Percentiles rank a stretch among this genome's conserved stretches.
phyloP scores from a whole-genome alignment of 2,888 invertebrate species.

The Noctua pronuba region DNA sequence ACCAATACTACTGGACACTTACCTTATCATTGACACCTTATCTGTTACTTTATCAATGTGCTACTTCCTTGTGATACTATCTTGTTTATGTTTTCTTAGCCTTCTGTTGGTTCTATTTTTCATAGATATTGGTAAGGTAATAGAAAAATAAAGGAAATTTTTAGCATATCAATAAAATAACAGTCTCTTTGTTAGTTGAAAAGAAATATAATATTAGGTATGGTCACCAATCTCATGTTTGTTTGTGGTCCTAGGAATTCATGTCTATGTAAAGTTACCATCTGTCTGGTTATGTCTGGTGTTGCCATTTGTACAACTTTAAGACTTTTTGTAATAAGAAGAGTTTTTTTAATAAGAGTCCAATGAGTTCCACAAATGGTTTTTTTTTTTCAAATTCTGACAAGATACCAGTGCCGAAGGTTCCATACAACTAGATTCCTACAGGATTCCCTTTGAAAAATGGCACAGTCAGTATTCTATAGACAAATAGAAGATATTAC shows the following conservation, averaged over 20 bases:
- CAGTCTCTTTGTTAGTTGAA: background rate
- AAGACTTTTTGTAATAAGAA: background rate
- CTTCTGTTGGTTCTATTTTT: background rate
- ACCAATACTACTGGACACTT: background rate
- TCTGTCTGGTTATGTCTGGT: background rate
- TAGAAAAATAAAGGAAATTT: background rate
- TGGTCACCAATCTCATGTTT: background rate
- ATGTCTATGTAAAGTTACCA: background rate
- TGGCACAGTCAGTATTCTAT: too few relatives aligned
- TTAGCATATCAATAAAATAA: background rate
- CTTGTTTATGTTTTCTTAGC: slow-evolving; percentile 13
- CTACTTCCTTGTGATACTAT: slow-evolving; percentile 24
- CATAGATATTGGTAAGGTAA: background rate
- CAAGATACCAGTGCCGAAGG: too few relatives aligned
- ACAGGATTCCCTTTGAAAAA: too few relatives aligned
- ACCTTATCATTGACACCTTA: slow-evolving; percentile 25
- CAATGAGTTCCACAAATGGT: background rate
- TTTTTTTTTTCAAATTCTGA: background rate
- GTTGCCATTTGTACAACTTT: background rate
- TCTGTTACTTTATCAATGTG: slow-evolving; percentile 14
- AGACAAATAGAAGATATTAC: too few relatives aligned
- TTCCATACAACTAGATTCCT: too few relatives aligned
- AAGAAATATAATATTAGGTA: too few relatives aligned
- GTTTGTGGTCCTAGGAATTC: background rate
- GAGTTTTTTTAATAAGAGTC: background rate